A percentile compares a stretch with the other conserved stretches of the same genome.
Evolutionary conservation across 2,888 invertebrate genomes (phyloP).

Genomic region (Trissolcus brochymenae): DNA sequence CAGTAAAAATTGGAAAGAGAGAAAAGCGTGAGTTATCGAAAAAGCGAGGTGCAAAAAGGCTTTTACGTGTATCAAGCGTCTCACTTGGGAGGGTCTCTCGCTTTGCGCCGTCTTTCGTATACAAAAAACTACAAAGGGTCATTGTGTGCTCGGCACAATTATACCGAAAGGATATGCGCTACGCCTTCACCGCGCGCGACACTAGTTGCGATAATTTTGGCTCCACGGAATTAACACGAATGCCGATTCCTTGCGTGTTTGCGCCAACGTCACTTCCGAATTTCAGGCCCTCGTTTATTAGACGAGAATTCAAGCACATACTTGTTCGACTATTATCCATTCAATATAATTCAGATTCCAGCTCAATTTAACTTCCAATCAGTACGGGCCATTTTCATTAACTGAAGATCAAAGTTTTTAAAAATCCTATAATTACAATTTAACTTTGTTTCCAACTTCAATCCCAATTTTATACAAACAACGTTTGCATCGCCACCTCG

Average conservation of each 20-base stretch:
- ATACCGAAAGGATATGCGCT: conserved; percentile 32
- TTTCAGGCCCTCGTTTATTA: conserved; percentile 19
- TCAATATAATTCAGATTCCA: background rate
- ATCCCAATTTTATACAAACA: too few relatives aligned
- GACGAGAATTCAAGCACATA: conserved; percentile 12
- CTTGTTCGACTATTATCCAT: conserved; percentile 9
- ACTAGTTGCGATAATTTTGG: conserved; percentile 45
- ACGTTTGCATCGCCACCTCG: too few relatives aligned
- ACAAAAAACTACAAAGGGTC: conserved; percentile 43
- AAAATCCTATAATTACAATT: too few relatives aligned
- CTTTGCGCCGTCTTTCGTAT: conserved; percentile 17
- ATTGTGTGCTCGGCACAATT: conserved; percentile 47
- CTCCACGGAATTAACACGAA: conserved; percentile 43
- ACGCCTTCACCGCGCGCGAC: conserved; percentile 42
- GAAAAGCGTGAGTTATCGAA: too few relatives aligned
- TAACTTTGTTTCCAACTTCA: too few relatives aligned
- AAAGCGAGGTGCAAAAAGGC: too few relatives aligned
- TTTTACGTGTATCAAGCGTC: too few relatives aligned
- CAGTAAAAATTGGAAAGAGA: too few relatives aligned
- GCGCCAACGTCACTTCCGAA: conserved; percentile 37
- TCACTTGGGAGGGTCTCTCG: conserved; percentile 2
- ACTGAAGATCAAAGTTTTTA: background rate
- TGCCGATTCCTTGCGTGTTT: conserved; percentile 40
- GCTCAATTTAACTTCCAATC: too few relatives aligned
- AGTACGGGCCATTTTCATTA: too few relatives aligned